Conservation (phyloP, 2,797 vertebrate species). For the Rhinogobio ventralis region DNA sequence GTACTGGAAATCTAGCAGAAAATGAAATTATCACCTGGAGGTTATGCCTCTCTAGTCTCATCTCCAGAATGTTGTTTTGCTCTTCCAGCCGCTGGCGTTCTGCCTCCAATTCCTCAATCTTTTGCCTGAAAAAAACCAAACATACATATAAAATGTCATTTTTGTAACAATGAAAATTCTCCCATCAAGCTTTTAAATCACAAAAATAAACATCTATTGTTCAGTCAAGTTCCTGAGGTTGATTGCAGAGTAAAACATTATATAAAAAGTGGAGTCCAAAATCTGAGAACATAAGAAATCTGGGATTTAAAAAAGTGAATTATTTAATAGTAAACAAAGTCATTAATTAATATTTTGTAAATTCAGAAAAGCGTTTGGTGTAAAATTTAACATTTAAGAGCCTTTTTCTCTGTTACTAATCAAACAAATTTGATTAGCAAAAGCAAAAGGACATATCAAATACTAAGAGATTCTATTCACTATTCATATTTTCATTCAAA, state of each 20-base stretch:
- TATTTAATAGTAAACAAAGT: neutral
- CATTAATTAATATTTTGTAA: too few relatives aligned
- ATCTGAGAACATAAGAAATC: neutral
- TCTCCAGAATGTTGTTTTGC: constrained; percentile 85
- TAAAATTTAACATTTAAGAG: neutral
- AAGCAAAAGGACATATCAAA: neutral
- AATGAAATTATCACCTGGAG: constrained; percentile 82
- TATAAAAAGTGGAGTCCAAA: neutral
- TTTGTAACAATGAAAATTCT: neutral
- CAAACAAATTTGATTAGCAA: neutral
- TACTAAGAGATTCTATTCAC: neutral
- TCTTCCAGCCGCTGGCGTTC: constrained; percentile 87
- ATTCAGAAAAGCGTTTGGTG: neutral
- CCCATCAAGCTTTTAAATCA: neutral
- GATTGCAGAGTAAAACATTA: neutral
- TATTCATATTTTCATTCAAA: too few relatives aligned
- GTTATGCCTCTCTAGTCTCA: constrained; percentile 87
- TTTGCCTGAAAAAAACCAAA: constrained; percentile 77
- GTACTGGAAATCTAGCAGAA: neutral
- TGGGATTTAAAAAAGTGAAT: neutral
- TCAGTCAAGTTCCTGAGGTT: neutral
- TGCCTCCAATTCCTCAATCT: constrained; percentile 91
- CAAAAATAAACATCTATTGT: neutral
- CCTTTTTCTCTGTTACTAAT: neutral
- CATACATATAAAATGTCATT: neutral